Percentiles rank a stretch among this genome's conserved stretches.
Evolutionary conservation across 2,113 vertebrate species (phyloP).

Genomic region (Lontra canadensis): DNA sequence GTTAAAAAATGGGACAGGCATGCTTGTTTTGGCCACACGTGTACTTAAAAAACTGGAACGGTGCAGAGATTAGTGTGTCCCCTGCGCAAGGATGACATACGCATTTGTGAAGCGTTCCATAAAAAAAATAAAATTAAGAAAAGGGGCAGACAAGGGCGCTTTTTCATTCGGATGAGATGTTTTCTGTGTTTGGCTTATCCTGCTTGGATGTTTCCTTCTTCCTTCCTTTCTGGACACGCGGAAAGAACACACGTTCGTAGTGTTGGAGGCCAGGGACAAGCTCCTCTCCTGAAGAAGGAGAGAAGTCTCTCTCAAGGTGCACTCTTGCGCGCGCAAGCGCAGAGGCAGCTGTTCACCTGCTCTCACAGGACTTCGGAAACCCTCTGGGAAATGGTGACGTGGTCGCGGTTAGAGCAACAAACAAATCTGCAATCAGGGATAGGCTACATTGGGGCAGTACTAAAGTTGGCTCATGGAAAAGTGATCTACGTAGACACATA

Average conservation of each 20-base stretch:
- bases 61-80: not conserved
- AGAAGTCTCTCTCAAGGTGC: too few relatives aligned
- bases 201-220: not conserved
- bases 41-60: not conserved
- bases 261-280: not conserved
- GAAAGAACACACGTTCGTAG: not conserved
- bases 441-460: not conserved
- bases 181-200: not conserved
- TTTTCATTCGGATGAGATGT: not conserved
- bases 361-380: not conserved
- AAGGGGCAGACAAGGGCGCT: not conserved
- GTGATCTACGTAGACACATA: not conserved
- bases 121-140: not conserved
- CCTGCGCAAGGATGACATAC: not conserved
- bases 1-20: not conserved
- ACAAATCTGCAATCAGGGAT: not conserved
- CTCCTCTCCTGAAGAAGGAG: slow-evolving; percentile 12
- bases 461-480: slow-evolving; percentile 15
- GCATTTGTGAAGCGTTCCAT: not conserved
- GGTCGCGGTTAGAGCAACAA: not conserved
- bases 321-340: not conserved
- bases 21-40: not conserved
- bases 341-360: not conserved
- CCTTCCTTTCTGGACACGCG: not conserved
- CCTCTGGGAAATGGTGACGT: not conserved